These are phyloP conservation scores for Spodoptera litura DNA, from an alignment of 1,140 invertebrate genomes.

Conservation along the genomic window DNA sequence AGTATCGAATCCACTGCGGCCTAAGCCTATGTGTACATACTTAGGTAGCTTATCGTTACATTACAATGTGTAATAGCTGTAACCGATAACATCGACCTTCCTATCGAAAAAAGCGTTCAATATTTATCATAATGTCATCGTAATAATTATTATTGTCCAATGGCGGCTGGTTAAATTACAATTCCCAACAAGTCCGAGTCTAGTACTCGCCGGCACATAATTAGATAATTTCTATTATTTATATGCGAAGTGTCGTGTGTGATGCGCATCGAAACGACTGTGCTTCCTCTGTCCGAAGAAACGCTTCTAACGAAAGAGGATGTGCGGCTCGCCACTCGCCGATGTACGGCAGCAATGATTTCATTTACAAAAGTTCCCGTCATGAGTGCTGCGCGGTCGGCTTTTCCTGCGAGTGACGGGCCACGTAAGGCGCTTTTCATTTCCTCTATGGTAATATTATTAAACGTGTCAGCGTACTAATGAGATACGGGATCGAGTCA, in stretches of 20 bases:
- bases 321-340: slow-evolving; percentile 59
- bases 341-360: slow-evolving; percentile 56
- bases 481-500: slow-evolving; percentile 61
- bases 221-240: slow-evolving; percentile 86
- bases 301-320: slow-evolving; percentile 78
- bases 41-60: slow-evolving; percentile 74
- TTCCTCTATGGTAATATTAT: slow-evolving; percentile 75
- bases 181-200: slow-evolving; percentile 71
- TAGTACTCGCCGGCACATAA: slow-evolving; percentile 77
- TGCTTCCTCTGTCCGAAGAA: slow-evolving; percentile 82
- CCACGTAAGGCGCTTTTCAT: slow-evolving; percentile 61
- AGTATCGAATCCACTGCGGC: slow-evolving; percentile 39
- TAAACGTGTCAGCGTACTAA: slow-evolving; percentile 77
- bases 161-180: slow-evolving; percentile 67
- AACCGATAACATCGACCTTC: slow-evolving; percentile 80
- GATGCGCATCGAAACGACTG: slow-evolving; percentile 72
- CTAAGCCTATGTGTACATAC: slow-evolving; percentile 61
- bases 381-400: slow-evolving; percentile 56
- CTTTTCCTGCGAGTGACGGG: slow-evolving; percentile 74
- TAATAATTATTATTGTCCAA: slow-evolving; percentile 70
- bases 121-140: slow-evolving; percentile 77
- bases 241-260: slow-evolving; percentile 76
- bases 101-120: slow-evolving; percentile 76
- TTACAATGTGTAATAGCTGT: slow-evolving; percentile 80
- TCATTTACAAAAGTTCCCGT: slow-evolving; percentile 81